Evolutionary conservation across 2,888 invertebrate genomes (phyloP).

Genomic region (Euspilapteryx auroguttella): DNA sequence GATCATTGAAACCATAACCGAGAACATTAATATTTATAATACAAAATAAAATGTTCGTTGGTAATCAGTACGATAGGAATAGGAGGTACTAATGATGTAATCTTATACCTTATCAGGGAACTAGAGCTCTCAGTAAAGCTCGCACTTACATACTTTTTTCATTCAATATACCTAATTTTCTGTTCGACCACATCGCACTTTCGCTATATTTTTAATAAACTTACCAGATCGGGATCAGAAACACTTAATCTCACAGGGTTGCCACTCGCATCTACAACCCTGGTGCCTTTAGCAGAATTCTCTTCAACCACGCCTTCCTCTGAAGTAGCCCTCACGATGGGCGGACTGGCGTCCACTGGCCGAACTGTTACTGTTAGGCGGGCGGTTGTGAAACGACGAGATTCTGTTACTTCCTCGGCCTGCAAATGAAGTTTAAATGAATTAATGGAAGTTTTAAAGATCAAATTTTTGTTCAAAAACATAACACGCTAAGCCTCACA

Average conservation of each 20-base stretch:
- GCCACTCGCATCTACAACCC: conserved; percentile 68
- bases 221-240: conserved; percentile 83
- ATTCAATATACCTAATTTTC: too few relatives aligned
- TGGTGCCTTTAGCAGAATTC: conserved; percentile 83
- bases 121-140: too few relatives aligned
- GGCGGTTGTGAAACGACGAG: conserved; percentile 79
- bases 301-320: conserved; percentile 81
- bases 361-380: conserved; percentile 80
- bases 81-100: too few relatives aligned
- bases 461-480: not conserved
- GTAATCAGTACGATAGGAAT: too few relatives aligned
- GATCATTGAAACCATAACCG: too few relatives aligned
- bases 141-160: too few relatives aligned
- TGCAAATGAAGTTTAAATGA: conserved; percentile 17
- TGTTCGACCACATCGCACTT: too few relatives aligned
- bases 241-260: conserved; percentile 74
- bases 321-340: conserved; percentile 71
- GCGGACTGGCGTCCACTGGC: conserved; percentile 85
- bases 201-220: too few relatives aligned
- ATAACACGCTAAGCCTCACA: too few relatives aligned
- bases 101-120: too few relatives aligned
- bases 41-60: too few relatives aligned
- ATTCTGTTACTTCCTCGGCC: conserved; percentile 83
- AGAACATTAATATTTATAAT: too few relatives aligned
- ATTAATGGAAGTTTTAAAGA: conserved; percentile 7